Conservation (phyloP, 2,888 invertebrate species). For the Drosophila tanythrix region DNA sequence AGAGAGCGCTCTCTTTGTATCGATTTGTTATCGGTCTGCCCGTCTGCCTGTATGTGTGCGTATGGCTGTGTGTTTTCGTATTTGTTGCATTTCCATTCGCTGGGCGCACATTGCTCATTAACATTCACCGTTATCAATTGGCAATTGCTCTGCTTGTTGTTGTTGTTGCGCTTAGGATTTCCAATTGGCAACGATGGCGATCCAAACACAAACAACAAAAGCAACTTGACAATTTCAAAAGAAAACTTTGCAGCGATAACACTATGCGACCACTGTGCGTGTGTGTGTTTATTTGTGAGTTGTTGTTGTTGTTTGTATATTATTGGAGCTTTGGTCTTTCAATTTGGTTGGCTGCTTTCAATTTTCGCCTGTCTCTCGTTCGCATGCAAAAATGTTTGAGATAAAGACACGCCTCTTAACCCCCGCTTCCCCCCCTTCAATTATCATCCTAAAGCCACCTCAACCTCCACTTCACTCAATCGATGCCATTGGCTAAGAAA, state of each 20-base stretch:
- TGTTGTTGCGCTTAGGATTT: constrained; percentile 48
- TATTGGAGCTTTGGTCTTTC: constrained; percentile 42
- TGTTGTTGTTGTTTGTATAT: constrained; percentile 29
- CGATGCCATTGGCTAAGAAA: constrained; percentile 3
- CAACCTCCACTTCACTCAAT: neutral
- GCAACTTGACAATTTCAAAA: constrained; percentile 43
- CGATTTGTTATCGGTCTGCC: constrained; percentile 39
- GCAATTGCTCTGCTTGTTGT: constrained; percentile 10
- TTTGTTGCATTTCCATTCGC: constrained; percentile 56
- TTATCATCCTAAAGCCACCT: neutral
- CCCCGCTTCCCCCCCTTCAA: neutral
- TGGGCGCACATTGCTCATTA: constrained; percentile 52
- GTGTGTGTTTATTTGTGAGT: constrained; percentile 12
- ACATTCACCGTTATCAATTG: constrained; percentile 64
- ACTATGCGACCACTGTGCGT: constrained; percentile 4
- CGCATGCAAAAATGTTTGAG: constrained; percentile 48
- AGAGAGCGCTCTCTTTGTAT: constrained; percentile 12
- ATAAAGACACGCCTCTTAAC: constrained; percentile 52
- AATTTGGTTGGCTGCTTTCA: constrained; percentile 75
- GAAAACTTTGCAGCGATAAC: constrained; percentile 44
- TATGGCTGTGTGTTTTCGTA: constrained; percentile 19
- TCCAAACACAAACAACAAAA: constrained; percentile 13
- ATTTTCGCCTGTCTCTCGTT: constrained; percentile 54
- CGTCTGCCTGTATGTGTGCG: neutral
- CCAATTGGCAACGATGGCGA: constrained; percentile 43